Evolutionary conservation across 2,113 vertebrate species (phyloP), one percentile per base, ranked within the genome.

Genomic region (Chaetura pelagica): DNA sequence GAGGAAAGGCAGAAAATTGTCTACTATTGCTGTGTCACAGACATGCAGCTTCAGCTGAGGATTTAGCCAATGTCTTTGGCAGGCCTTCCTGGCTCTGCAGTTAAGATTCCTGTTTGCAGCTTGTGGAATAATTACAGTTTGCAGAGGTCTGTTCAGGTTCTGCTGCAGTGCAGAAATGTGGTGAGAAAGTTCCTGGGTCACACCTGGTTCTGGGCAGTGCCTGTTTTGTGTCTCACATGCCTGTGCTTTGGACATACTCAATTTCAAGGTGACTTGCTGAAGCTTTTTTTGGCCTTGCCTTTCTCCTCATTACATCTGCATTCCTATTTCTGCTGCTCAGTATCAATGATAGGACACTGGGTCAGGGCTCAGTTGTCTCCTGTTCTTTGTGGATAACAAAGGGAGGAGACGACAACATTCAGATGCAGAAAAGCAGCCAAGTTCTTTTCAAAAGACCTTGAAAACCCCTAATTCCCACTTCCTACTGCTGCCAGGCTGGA

Each of bases 281-380:
- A 75, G 52, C 16, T 0, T 54, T 84, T 52, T 52, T 9, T 49
- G 44, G 48, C n/a, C 51, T 44, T 6, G 27, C 24, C 5, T 49
- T 54, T 67, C 57, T 72, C 20, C 34, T 46, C 29, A 0, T 29
- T 17, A 35, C 14, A 9, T 26, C 32, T 68, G 57, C 81, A 1
- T 24, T 87, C 64, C 35, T 12, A 7, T 5, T 42, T 11, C 54
- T 61, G 51, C 3, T 20, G 55, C 57, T 64, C n/a, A 1, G 29
- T 6, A 2, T 10, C 48, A 5, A 15, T 0, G 38, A 4, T 5
- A 23, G 52, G 68, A 12, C n/a, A 2, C 10, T 0, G 61, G 63
- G 55, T 15, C 57, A 12, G 38, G 77, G 77, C 19, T 84, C 20
- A 5, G 12, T 9, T 19, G 15, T 18, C 51, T 48, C 32, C 0